Base-by-base conservation (phyloP, 2,113 vertebrate species). In the Lanius ludovicianus region DNA sequence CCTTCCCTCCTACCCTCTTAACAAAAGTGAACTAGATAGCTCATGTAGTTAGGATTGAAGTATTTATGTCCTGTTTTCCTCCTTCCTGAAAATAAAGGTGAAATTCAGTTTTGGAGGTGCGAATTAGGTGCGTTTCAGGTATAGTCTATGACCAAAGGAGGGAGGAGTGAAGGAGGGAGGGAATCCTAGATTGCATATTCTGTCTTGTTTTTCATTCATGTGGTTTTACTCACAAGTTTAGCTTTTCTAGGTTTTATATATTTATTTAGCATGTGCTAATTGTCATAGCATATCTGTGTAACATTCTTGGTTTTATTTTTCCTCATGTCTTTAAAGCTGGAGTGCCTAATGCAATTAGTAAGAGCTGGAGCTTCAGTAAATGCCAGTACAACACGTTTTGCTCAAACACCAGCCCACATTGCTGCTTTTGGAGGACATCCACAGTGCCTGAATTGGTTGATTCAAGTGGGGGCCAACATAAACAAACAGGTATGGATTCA, bases 341-440 rank as follows among this genome's bases (percentile, higher is more conserved):
- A 99, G 97, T 99, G 99, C 84, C 97, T 99, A 91, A 98, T 98
- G 56, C 98, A 97, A 65, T 96, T 99, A 97, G 99, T 99, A 96
- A 98, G 98, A 98, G 98, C 98, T 64, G 99, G 99, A 13, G 99
- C 99, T 56, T 98, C 99, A 56, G 98, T 99, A 79, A 99, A 99
- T 86, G 89, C 98, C n/a, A 97, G 96, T 83, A 99, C 99, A 52
- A 99, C 99, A 8, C 98, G 98, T 39, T 99, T 99, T 91, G 98
- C 98, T 71, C 99, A 99, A 98, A 99, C 99, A 9, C 99, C 99
- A 5, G 98, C 98, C 27, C 99, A 99, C 97, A 99, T 98, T 4
- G 99, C 99, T 15, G 99, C 99, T 12, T 99, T 99, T 22, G 99
- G 99, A 96, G 99, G 99, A 73, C 99, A 99, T 93, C 98, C 99